A percentile compares a stretch with the other conserved stretches of the same genome.
phyloP scores from a whole-genome alignment of 1,140 invertebrate genomes.

The Chionoecetes opilio region DNA sequence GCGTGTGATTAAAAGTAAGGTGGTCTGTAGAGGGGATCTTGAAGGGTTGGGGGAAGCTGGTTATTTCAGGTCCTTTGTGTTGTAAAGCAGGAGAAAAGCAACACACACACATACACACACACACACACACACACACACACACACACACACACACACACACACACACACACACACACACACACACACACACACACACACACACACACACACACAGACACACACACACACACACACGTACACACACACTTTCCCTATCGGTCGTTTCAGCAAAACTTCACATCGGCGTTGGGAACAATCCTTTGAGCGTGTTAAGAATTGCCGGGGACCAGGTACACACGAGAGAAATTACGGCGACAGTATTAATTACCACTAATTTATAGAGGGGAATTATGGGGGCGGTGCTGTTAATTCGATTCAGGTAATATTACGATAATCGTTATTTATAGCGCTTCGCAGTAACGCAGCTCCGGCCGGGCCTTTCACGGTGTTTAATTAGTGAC shows the following conservation, averaged over 20 bases:
- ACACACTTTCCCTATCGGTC: too few relatives aligned
- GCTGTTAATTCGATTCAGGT: conserved; percentile 65
- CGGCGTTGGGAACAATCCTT: too few relatives aligned
- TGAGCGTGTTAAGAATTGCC: too few relatives aligned
- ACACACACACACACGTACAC: too few relatives aligned
- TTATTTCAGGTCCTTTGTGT: too few relatives aligned
- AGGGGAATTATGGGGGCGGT: conserved; percentile 37
- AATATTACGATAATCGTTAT: conserved; percentile 66
- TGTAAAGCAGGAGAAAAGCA: neutral
- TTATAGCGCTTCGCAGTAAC: conserved; percentile 62
- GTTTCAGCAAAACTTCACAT: too few relatives aligned
- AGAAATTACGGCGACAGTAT: conserved; percentile 59
- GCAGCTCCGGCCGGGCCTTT: conserved; percentile 52
- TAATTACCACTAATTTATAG: conserved; percentile 71
- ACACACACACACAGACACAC: too few relatives aligned
- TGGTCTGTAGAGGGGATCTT: too few relatives aligned
- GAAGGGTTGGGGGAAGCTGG: too few relatives aligned
- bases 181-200: neutral
- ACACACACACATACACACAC: conserved; percentile 11
- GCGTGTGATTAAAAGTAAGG: too few relatives aligned
- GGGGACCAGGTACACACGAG: neutral
- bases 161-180: neutral
- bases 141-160: neutral
- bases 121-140: conserved; percentile 32
- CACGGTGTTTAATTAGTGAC: conserved; percentile 69